Evolutionary conservation across 2,797 vertebrate species (phyloP), one percentile per base, ranked within the genome.

Genomic region (Muraenolepis orangiensis): DNA sequence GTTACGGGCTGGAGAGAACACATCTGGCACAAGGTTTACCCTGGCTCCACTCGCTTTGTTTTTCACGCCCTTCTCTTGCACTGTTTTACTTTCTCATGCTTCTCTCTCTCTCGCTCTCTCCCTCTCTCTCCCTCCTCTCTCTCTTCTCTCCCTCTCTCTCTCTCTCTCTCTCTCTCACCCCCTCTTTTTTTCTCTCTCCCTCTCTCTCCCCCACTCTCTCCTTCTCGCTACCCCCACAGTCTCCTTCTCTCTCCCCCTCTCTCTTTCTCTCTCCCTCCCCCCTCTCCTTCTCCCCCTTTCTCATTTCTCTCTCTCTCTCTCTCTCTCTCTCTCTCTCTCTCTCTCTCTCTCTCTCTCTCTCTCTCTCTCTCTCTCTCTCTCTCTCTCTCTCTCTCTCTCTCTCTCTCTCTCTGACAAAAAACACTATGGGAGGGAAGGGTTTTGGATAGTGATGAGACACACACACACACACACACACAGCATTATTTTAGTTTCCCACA

Each of bases 21-120:
- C 83, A 88, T 86, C 83, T 88, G 87, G 83, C 28, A 23, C 0
- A 0, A 61, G 71, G 75, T 85, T 84, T 82, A 51, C 82, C 66
- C 82, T 85, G 80, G 82, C 81, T 72, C n/a, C 0, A 51, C n/a
- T 13, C 26, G 72, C 23, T 16, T 14, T 26, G 82, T 82, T 84
- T 82, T 80, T 69, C 13, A 26, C 67, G 10, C 42, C 82, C 73
- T 69, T 76, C 31, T 64, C 16, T 74, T 51, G 69, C 79, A 74
- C 71, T 70, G 18, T 72, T 57, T 78, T 31, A 77, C 66, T 76
- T 81, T 66, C 68, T 66, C 42, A 13, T 29, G 0, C 71, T 51
- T 76, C 80, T 66, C 68, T 66, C 42, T 23, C 51, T 1, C 71
- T 51, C 38, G 10, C 40, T 30, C 42, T 46, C 42, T 51, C 70